Percentiles rank a stretch among this genome's conserved stretches.
These are phyloP conservation scores for Belonocnema kinseyi DNA, from an alignment of 1,140 invertebrate genomes.

Conservation along the genomic window DNA sequence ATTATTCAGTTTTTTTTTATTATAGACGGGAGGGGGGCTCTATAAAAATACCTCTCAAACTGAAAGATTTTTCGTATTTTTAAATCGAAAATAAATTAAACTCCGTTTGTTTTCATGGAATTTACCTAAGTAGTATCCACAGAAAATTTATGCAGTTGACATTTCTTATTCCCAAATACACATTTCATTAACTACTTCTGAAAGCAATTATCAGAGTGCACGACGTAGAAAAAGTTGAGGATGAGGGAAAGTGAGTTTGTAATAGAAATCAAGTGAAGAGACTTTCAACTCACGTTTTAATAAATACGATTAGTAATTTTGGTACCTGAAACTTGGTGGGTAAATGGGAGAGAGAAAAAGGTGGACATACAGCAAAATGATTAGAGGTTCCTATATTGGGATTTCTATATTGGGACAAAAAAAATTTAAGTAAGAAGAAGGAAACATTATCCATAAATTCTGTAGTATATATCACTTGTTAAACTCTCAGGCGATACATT, in stretches of 20 bases:
- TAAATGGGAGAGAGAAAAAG: no score
- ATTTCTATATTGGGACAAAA: no score
- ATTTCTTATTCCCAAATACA: neutral
- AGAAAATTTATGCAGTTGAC: neutral
- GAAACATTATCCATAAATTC: no score
- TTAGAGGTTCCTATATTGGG: no score
- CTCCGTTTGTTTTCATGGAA: no score
- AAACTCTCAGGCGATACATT: neutral
- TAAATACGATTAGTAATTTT: neutral
- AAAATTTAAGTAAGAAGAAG: no score
- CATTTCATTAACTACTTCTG: neutral
- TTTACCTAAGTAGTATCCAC: neutral
- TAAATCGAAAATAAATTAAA: no score
- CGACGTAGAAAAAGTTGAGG: neutral
- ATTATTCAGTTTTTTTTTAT: no score
- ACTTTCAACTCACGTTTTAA: slow-evolving; percentile 10
- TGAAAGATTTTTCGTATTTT: no score
- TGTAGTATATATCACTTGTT: neutral
- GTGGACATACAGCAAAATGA: no score
- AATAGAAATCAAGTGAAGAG: neutral
- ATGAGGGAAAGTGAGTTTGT: neutral
- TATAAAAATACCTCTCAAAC: no score
- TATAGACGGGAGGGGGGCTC: no score
- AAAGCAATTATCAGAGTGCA: neutral
- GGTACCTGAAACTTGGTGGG: neutral